These are phyloP conservation scores for Hyles euphorbiae DNA, from an alignment of 1,140 invertebrate genomes.

Conservation along the genomic window DNA sequence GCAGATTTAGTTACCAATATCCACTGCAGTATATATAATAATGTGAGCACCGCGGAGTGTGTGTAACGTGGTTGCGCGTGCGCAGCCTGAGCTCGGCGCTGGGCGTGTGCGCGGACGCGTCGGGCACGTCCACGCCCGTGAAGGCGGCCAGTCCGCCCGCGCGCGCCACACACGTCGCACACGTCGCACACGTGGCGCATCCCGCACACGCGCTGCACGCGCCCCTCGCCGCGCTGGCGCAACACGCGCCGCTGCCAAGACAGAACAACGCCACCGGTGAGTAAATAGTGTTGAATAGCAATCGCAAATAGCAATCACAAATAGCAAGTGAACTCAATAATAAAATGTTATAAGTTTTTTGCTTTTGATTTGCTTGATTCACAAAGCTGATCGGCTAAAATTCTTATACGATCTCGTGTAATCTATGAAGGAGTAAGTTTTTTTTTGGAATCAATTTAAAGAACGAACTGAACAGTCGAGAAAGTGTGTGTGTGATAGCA, in stretches of 20 bases:
- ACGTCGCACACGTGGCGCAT: conserved; percentile 34
- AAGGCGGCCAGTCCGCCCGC: conserved; percentile 47
- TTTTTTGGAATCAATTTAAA: no score
- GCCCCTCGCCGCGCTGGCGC: neutral
- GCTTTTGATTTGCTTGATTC: no score
- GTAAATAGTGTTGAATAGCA: neutral
- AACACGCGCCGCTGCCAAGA: neutral
- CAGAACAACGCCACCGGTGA: conserved; percentile 25
- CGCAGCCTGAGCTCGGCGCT: conserved; percentile 44
- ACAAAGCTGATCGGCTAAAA: no score
- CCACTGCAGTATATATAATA: no score
- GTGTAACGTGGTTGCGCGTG: conserved; percentile 1
- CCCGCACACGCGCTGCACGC: conserved; percentile 31
- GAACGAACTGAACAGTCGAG: no score
- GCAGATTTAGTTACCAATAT: no score
- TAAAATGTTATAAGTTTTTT: no score
- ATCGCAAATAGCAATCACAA: no score
- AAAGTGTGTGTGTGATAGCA: no score
- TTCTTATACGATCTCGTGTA: no score
- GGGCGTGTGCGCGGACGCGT: conserved; percentile 21
- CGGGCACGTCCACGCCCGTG: conserved; percentile 51
- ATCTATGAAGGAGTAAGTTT: no score
- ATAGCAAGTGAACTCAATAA: no score
- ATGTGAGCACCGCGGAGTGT: neutral
- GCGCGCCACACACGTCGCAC: conserved; percentile 16